Evolutionary conservation across 2,888 invertebrate species (phyloP), one percentile per base, ranked within the genome.

Genomic region (Mantis religiosa): DNA sequence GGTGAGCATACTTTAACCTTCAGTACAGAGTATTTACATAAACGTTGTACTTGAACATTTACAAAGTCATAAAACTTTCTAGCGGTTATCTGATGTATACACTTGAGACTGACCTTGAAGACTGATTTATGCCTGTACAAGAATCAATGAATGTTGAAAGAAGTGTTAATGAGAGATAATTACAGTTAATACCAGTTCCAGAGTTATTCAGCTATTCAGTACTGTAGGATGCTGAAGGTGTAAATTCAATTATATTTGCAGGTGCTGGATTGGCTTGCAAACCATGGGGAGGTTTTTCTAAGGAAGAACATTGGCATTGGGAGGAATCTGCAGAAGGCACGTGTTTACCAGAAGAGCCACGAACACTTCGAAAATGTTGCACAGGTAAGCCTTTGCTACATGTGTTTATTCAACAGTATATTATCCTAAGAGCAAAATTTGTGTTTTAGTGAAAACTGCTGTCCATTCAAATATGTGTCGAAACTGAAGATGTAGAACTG

Each of bases 321-420:
- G 89, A 95, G 98, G 91, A 98, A 98, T 94, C 95, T 99, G 91
- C 98, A 98, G 93, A 98, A 99, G 93, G 98, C 99, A 84, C 95
- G 98, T 91, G 98, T 98, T 14, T 98, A 99, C 93, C 99, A 99
- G 94, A 99, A 99, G 94, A 99, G 98, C 93, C 99, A 99, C 93
- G 98, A 99, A 93, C 99, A 99, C 93, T 99, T 99, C 93, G 99
- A 99, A 94, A 98, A 98, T 93, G 99, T 99, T 90, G 99, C 99
- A 86, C 98, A 98, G 96, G 98, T 98, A 94, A 89, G 89, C 47
- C 28, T 34, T n/a, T 82, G 41, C 12, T 41, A 41, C 9, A 1
- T 1, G 9, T 41, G 34, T 34, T 34, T 34, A 34, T 34, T 34
- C 34, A 34, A 7, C 3, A 30, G 30, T 30, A 30, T 30, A 30